A percentile compares a stretch with the other conserved stretches of the same genome.
These are phyloP conservation scores for Odocoileus virginianus DNA, from an alignment of 2,113 vertebrate genomes.

Conservation along the genomic window DNA sequence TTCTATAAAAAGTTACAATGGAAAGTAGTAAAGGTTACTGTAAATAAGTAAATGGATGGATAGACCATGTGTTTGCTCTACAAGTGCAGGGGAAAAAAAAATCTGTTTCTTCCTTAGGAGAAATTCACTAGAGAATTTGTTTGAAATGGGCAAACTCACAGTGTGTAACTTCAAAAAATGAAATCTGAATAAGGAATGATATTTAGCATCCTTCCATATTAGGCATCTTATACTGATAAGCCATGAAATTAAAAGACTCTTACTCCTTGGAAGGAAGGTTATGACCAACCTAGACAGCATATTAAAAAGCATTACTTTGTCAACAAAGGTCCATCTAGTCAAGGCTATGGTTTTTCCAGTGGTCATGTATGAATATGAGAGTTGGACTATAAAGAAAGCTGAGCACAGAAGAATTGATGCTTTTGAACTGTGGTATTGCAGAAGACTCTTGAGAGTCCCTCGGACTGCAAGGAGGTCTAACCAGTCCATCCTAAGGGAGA, in stretches of 20 bases:
- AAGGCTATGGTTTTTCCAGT: neutral
- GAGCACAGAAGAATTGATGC: rapidly evolving
- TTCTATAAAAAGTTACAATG: neutral
- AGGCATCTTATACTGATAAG: neutral
- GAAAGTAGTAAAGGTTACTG: neutral
- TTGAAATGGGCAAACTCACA: neutral
- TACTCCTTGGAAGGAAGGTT: neutral
- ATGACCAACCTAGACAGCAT: neutral
- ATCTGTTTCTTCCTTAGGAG: neutral
- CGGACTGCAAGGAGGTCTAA: neutral
- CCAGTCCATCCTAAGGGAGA: neutral
- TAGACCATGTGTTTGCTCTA: neutral
- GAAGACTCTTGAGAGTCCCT: neutral
- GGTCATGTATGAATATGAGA: neutral
- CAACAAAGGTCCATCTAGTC: neutral
- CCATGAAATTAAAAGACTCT: neutral
- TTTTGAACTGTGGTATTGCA: neutral
- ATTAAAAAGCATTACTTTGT: neutral
- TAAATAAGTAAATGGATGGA: neutral
- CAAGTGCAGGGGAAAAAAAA: neutral
- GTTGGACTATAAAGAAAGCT: neutral
- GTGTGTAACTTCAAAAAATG: neutral
- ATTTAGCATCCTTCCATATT: neutral
- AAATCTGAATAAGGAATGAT: neutral
- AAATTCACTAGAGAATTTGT: slow-evolving; percentile 27